These are phyloP conservation scores for Xanthorhoe spadicearia DNA, from an alignment of 2,888 invertebrate genomes.

Conservation along the genomic window DNA sequence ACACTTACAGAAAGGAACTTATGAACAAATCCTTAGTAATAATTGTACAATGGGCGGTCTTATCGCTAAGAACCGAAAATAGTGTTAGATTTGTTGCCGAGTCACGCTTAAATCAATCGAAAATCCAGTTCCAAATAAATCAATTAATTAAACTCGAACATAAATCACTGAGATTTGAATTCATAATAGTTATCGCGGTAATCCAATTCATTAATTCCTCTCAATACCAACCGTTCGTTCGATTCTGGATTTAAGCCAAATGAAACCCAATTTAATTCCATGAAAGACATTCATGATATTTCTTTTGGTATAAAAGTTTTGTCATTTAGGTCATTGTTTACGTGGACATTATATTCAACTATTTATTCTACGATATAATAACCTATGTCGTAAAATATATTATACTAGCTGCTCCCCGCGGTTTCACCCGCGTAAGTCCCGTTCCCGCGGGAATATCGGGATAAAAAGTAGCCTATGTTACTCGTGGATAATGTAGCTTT, in stretches of 20 bases:
- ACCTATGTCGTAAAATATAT: too few species aligned
- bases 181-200: slow-evolving; percentile 16
- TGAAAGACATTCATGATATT: slow-evolving; percentile 14
- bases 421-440: too few species aligned
- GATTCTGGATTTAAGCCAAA: slow-evolving; percentile 49
- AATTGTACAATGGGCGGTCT: too few species aligned
- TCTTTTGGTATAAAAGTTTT: not conserved
- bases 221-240: slow-evolving; percentile 27
- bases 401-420: too few species aligned
- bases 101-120: not conserved
- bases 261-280: slow-evolving; percentile 26
- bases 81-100: not conserved
- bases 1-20: too few species aligned
- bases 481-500: too few species aligned
- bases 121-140: not conserved
- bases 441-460: too few species aligned
- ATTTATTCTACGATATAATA: too few species aligned
- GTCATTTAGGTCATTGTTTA: not conserved
- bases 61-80: too few species aligned
- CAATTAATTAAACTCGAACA: not conserved
- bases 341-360: too few species aligned
- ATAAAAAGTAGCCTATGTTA: too few species aligned
- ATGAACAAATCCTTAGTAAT: too few species aligned
- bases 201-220: slow-evolving; percentile 29
- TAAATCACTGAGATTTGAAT: slow-evolving; percentile 15